phyloP scores from a whole-genome alignment of 2,888 invertebrate genomes.

The Masnerella sp. region DNA sequence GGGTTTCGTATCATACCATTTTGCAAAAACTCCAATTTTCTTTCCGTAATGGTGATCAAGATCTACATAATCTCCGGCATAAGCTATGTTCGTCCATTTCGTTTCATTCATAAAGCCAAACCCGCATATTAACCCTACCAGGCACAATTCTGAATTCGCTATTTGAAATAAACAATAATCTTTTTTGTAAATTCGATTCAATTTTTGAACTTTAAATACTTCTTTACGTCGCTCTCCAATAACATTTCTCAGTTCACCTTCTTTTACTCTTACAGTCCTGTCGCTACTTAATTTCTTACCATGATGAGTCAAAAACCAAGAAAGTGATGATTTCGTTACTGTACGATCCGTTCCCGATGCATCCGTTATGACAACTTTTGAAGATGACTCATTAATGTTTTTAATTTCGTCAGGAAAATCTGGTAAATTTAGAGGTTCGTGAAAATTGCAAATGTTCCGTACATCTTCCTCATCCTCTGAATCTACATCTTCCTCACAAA shows the following conservation, averaged over 20 bases:
- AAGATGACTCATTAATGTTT: not conserved
- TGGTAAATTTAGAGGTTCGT: not conserved
- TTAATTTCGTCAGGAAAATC: not conserved
- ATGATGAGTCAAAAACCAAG: not conserved
- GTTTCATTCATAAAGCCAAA: constrained; percentile 39
- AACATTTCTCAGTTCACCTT: not conserved
- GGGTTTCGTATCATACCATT: constrained; percentile 4
- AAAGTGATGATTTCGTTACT: constrained; percentile 7
- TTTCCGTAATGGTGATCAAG: constrained; percentile 8
- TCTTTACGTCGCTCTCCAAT: too few species aligned
- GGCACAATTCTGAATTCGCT: constrained; percentile 10
- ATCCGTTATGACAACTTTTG: constrained; percentile 3
- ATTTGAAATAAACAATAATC: constrained; percentile 52
- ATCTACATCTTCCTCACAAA: not conserved
- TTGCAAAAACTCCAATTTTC: constrained; percentile 14
- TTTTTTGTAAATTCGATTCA: constrained; percentile 24
- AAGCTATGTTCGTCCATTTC: constrained; percentile 29
- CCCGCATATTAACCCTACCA: constrained; percentile 39
- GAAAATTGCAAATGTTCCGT: constrained; percentile 2
- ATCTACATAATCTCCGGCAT: constrained; percentile 21
- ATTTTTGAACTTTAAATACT: not conserved
- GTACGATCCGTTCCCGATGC: not conserved
- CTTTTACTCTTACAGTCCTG: not conserved
- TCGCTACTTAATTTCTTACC: not conserved
- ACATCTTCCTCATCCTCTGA: constrained; percentile 9